phyloP scores from a whole-genome alignment of 2,113 vertebrate species.

The Irena cyanogastra region DNA sequence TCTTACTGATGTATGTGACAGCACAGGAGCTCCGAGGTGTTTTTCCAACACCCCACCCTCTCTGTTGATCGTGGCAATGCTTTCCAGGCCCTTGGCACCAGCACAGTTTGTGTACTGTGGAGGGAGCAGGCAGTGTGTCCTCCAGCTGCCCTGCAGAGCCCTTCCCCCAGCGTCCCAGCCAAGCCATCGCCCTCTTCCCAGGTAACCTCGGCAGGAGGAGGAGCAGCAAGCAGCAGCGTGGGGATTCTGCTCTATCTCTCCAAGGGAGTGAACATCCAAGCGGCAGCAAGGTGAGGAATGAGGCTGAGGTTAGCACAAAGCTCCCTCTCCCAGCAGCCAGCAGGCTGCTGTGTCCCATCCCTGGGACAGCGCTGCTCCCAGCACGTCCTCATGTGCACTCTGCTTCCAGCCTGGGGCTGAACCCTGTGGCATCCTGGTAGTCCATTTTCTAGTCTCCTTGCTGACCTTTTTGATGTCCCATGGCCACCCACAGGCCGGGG shows the following conservation, averaged over 20 bases:
- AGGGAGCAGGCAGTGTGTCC: fast-evolving
- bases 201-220: not conserved
- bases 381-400: fast-evolving
- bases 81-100: not conserved
- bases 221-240: fast-evolving
- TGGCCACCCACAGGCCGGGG: not conserved
- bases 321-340: not conserved
- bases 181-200: fast-evolving
- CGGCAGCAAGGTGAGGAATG: fast-evolving
- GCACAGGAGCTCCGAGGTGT: not conserved
- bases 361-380: not conserved
- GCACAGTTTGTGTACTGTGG: fast-evolving
- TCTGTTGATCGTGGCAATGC: fast-evolving
- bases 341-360: no score
- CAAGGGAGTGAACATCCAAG: not conserved
- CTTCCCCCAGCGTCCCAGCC: not conserved
- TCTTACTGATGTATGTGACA: not conserved
- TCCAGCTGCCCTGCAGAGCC: fast-evolving
- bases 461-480: not conserved
- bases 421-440: not conserved
- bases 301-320: not conserved
- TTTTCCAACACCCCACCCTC: not conserved
- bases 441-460: not conserved
- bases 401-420: not conserved
- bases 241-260: not conserved